These are phyloP conservation scores for Lingula anatina DNA, from an alignment of 2,888 invertebrate species.

Conservation along the genomic window DNA sequence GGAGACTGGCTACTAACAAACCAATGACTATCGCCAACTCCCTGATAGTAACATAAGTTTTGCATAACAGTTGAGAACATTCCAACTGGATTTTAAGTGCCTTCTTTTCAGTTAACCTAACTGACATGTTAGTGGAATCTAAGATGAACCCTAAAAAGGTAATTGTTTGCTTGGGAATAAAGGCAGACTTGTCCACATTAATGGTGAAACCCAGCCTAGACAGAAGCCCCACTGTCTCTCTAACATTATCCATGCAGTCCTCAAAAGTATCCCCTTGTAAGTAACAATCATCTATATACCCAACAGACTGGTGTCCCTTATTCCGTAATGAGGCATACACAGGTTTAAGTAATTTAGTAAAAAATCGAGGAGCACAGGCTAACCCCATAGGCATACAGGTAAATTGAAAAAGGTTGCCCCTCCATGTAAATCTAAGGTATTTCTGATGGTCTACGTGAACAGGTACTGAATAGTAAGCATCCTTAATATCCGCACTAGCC, in stretches of 20 bases:
- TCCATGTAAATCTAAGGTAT: constrained; percentile 10
- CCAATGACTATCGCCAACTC: neutral
- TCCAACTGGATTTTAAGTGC: neutral
- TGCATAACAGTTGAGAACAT: no score
- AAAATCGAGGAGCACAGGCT: constrained; percentile 6
- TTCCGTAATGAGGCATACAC: constrained; percentile 1
- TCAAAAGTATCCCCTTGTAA: neutral
- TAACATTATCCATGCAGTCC: neutral
- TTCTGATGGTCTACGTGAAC: constrained; percentile 6
- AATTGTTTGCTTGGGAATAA: neutral
- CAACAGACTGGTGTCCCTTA: neutral
- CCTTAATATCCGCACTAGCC: constrained; percentile 13
- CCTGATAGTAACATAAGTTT: no score
- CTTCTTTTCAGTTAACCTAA: neutral
- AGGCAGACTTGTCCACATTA: neutral
- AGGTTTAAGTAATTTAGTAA: constrained; percentile 9
- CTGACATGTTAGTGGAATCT: neutral
- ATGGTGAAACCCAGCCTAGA: neutral
- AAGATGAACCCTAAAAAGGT: neutral
- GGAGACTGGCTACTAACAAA: neutral
- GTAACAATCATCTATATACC: neutral
- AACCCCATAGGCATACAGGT: constrained; percentile 8
- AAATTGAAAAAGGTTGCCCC: constrained; percentile 10
- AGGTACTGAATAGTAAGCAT: constrained; percentile 17
- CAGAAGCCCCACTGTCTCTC: neutral